Evolutionary conservation across 2,888 invertebrate genomes (phyloP).

Genomic region (Dicycla oo): DNA sequence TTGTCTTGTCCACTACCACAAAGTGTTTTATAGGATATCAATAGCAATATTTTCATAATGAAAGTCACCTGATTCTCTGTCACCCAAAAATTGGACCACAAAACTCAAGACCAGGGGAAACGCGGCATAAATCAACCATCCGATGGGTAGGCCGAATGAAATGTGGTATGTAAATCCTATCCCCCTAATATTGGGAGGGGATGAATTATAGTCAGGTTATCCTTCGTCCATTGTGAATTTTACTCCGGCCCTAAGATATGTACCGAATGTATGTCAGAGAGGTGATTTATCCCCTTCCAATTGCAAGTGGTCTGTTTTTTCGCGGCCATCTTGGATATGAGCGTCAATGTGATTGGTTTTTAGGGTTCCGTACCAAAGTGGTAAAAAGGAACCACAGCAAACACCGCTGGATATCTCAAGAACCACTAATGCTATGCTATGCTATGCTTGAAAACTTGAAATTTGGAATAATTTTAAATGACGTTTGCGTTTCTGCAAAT

Average conservation of each 20-base stretch:
- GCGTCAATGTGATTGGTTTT: slow-evolving; percentile 30
- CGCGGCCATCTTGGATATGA: slow-evolving; percentile 43
- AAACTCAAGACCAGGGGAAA: slow-evolving; percentile 69
- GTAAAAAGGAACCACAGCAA: no score
- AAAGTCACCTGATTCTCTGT: slow-evolving; percentile 8
- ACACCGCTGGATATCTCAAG: no score
- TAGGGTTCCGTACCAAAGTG: no score
- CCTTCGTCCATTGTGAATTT: slow-evolving; percentile 72
- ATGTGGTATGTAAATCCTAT: slow-evolving; percentile 81
- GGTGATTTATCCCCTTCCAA: slow-evolving; percentile 59
- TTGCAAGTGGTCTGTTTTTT: slow-evolving; percentile 54
- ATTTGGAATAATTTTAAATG: no score
- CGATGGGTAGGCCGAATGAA: slow-evolving; percentile 76
- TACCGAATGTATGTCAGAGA: slow-evolving; percentile 53
- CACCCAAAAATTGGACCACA: slow-evolving; percentile 44
- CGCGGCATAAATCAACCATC: slow-evolving; percentile 78
- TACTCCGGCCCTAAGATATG: slow-evolving; percentile 59
- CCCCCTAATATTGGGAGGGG: slow-evolving; percentile 75
- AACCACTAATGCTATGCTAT: no score
- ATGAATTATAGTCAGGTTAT: slow-evolving; percentile 80
- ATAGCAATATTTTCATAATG: no score
- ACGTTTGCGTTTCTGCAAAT: no score
- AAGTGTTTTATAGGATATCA: no score
- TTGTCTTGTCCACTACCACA: background rate
- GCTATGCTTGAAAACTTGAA: no score